Evolutionary conservation across 1,140 invertebrate genomes (phyloP), one percentile per base, ranked within the genome.

Genomic region (Oryctes rhinoceros): DNA sequence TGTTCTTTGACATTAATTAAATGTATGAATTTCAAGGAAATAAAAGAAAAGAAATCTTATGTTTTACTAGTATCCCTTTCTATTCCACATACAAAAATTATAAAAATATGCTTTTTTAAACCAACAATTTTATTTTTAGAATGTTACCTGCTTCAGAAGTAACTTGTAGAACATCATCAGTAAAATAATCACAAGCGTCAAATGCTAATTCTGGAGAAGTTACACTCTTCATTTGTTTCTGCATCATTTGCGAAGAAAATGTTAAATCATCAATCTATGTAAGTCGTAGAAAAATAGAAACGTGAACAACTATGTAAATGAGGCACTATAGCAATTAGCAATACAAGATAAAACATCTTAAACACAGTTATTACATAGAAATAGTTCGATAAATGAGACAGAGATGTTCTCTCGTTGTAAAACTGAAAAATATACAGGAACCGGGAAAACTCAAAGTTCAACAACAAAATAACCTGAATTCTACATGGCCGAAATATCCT

Each of bases 161-260:
- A 81, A 84, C 79, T 53, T 67, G 79, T 7, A 59, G 53, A 49
- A 91, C 89, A 85, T 93, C 92, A 86, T 93, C 91, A 10, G 90
- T 89, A 82, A 93, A 93, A 87, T 93, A 93, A 84, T 91, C 91
- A 75, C 91, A 91, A 30, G 91, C 92, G 78, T 93, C 92, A 81
- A 91, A 90, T 2, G 92, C 92, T 11, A 89, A 85, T 81, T 93
- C 92, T 85, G 81, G 89, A 87, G 71, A 86, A 76, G 79, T 84
- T 80, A 62, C 78, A 18, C 59, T 78, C 39, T 81, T 78, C 77
- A 81, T 83, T 78, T 81, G 65, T 59, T 76, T 74, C 71, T 82
- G 83, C 62, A 78, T 81, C 79, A 83, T 78, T 71, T 30, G 15
- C 24, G 5, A 49, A n/a, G 35, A 78, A 78, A 80, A 44, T 78